Evolutionary conservation across 2,888 invertebrate genomes (phyloP), one percentile per base, ranked within the genome.

Genomic region (Teleiodes luculella): DNA sequence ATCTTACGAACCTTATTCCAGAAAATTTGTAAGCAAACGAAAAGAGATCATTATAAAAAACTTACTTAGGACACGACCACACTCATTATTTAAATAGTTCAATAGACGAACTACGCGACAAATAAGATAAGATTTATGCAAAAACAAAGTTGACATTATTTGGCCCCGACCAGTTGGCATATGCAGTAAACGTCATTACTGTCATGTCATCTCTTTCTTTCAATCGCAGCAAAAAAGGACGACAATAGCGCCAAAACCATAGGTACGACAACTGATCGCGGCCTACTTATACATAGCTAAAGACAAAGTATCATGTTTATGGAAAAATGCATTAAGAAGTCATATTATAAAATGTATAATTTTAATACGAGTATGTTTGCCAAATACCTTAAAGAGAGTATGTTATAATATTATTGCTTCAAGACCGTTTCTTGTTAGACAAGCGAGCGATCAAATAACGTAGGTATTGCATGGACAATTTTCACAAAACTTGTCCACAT

Each of bases 11-110:
- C 79, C 80, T 65, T 80, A 83, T 86, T 87, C 72, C 87, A 84
- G 83, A 72, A 76, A 82, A 85, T 87, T 86, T 88, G 89, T 86
- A 88, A 87, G 74, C 75, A 83, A 87, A 87, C 83, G 70, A 67
- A 68, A 64, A 77, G 86, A 83, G 85, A 86, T 85, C 83, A 83
- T 70, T 39, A 50, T 39, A 51, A 59, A 65, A 73, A 72, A 79
- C 74, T 81, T 78, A 82, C 65, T 70, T 74, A 76, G 70, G 68
- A 78, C 77, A 82, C 76, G 77, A 85, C 77, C 80, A 83, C 84
- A 86, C 84, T 74, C 78, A 80, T 73, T 74, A 78, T 72, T 70
- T 39, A 48, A 70, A 71, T 68, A 70, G 57, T 67, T 67, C 43
- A 70, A 66, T 68, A 76, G 69, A 68, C 74, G 74, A 71, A 67